Percentiles rank a stretch among this genome's conserved stretches.
Conservation (phyloP, 2,888 invertebrate genomes). For the Drosophila neutralis region DNA sequence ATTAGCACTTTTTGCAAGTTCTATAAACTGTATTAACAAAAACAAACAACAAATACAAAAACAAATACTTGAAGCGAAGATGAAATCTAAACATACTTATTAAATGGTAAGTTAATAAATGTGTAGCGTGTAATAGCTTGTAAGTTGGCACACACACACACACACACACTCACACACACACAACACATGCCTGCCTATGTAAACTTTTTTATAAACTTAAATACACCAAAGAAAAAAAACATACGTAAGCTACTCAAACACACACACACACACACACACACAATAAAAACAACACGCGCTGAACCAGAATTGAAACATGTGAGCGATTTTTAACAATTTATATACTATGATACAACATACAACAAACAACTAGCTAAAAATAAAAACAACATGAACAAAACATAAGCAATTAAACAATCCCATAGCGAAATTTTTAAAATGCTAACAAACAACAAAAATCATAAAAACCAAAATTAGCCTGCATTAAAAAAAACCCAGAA, state of each 20-base stretch:
- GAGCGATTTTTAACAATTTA: conserved; percentile 77
- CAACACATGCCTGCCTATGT: conserved; percentile 68
- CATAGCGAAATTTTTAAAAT: conserved; percentile 75
- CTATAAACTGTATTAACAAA: conserved; percentile 50
- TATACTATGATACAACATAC: conserved; percentile 53
- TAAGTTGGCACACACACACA: conserved; percentile 64
- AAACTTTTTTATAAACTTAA: conserved; percentile 68
- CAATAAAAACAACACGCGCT: conserved; percentile 43
- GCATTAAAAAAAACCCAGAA: conserved; percentile 37
- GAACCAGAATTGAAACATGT: conserved; percentile 66
- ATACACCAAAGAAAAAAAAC: conserved; percentile 57
- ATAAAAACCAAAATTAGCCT: conserved; percentile 62
- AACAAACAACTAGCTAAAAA: conserved; percentile 66
- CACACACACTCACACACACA: conserved; percentile 27
- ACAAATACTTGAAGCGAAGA: conserved; percentile 18
- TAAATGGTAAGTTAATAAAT: conserved; percentile 76
- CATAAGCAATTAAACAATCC: conserved; percentile 78
- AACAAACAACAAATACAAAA: conserved; percentile 34
- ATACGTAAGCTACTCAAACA: conserved; percentile 62
- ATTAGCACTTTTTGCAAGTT: conserved; percentile 73
- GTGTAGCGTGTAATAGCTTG: conserved; percentile 74
- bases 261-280: conserved; percentile 31
- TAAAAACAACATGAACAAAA: conserved; percentile 24
- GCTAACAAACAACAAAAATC: conserved; percentile 43
- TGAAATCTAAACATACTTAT: conserved; percentile 56